These are phyloP conservation scores for Sipha maydis DNA, from an alignment of 2,888 invertebrate genomes.

Conservation along the genomic window DNA sequence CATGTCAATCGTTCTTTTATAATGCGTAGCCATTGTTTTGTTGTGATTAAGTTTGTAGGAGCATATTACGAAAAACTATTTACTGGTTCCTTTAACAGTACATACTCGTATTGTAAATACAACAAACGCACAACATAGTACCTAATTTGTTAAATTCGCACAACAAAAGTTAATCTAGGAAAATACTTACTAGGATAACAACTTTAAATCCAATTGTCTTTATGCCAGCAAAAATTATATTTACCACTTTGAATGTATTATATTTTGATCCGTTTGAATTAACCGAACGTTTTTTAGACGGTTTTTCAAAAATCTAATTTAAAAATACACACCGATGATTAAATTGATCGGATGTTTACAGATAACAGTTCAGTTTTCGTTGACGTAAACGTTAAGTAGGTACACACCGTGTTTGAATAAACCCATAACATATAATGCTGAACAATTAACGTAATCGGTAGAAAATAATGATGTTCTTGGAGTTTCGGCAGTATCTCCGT, in stretches of 20 bases:
- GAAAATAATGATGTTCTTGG: not conserved
- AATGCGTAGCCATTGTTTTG: too few species aligned
- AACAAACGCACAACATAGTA: too few species aligned
- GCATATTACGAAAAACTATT: too few species aligned
- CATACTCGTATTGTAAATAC: too few species aligned
- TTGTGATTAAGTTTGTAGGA: too few species aligned
- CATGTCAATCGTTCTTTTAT: too few species aligned
- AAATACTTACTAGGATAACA: constrained; percentile 8
- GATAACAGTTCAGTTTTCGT: not conserved
- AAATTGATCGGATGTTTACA: not conserved
- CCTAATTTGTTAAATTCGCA: too few species aligned
- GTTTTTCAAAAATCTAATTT: not conserved
- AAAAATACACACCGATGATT: not conserved
- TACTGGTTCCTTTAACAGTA: too few species aligned
- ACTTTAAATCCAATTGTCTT: constrained; percentile 25
- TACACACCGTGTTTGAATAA: constrained; percentile 16
- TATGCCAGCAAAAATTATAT: not conserved
- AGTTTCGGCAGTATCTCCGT: not conserved
- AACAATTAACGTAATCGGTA: not conserved
- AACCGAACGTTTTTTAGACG: not conserved
- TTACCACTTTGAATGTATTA: too few species aligned
- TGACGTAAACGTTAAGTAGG: not conserved
- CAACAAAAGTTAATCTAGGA: not conserved
- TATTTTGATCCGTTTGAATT: not conserved
- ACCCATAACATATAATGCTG: constrained; percentile 12